Conservation (phyloP, 2,888 invertebrate species). For the Eristalis pertinax region DNA sequence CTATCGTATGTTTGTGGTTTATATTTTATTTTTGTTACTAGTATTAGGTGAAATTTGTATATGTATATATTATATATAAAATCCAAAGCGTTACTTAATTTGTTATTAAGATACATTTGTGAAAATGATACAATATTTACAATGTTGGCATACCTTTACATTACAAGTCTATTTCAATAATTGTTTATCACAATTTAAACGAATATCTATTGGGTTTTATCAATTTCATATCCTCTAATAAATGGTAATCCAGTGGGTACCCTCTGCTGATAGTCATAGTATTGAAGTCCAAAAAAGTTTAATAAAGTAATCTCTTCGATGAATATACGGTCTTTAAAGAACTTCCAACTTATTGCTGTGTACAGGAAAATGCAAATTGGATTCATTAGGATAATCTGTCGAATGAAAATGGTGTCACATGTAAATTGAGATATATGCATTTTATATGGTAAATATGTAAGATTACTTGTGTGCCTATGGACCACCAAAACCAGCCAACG, state of each 20-base stretch:
- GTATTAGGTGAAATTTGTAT: not conserved
- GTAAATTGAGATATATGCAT: not conserved
- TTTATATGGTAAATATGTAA: no score
- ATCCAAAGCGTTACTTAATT: no score
- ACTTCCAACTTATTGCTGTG: constrained; percentile 92
- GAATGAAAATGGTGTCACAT: constrained; percentile 23
- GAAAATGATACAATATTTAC: constrained; percentile 22
- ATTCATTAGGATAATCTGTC: constrained; percentile 90
- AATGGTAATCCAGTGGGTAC: constrained; percentile 95
- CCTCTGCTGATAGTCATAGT: constrained; percentile 90
- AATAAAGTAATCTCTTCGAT: constrained; percentile 94
- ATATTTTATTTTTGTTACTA: not conserved
- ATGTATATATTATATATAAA: not conserved
- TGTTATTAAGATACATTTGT: not conserved
- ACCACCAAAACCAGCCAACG: constrained; percentile 99
- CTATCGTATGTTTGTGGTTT: not conserved
- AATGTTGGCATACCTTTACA: constrained; percentile 10
- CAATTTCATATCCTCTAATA: constrained; percentile 88
- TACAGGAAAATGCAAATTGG: constrained; percentile 93
- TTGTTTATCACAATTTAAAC: constrained; percentile 8
- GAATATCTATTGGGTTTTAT: constrained; percentile 72
- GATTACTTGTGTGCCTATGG: constrained; percentile 95
- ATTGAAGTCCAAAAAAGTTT: constrained; percentile 95
- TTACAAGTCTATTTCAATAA: not conserved
- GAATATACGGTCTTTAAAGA: constrained; percentile 93